These are phyloP conservation scores for Anarhynchus alexandrinus DNA, from an alignment of 2,113 vertebrate species.

Conservation along the genomic window DNA sequence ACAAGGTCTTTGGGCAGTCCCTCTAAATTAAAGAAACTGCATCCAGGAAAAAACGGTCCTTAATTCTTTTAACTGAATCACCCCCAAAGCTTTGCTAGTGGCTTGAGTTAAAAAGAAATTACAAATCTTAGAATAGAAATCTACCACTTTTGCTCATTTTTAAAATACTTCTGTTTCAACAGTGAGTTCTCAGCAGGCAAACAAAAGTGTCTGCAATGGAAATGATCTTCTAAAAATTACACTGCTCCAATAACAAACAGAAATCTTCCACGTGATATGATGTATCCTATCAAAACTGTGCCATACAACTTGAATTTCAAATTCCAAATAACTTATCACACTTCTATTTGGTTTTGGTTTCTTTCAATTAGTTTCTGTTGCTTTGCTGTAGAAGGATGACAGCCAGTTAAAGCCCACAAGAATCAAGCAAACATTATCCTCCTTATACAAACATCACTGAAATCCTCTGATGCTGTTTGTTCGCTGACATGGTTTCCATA, in stretches of 20 bases:
- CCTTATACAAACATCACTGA: slow-evolving; percentile 44
- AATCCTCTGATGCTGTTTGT: slow-evolving; percentile 42
- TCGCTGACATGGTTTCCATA: slow-evolving; percentile 1
- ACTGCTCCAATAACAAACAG: neutral
- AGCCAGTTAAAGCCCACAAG: slow-evolving; percentile 6
- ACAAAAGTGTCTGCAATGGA: neutral
- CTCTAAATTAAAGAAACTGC: neutral
- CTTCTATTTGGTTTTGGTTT: neutral
- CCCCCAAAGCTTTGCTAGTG: neutral
- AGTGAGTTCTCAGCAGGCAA: neutral
- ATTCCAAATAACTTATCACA: neutral
- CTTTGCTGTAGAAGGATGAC: neutral
- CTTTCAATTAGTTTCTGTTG: slow-evolving; percentile 26
- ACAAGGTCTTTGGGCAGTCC: neutral
- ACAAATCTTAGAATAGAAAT: neutral
- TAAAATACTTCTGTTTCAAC: neutral
- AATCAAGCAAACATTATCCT: slow-evolving; percentile 44
- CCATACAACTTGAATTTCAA: neutral
- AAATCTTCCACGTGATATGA: neutral
- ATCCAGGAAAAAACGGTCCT: neutral
- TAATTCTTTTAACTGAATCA: neutral
- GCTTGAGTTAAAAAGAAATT: neutral
- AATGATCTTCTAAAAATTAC: neutral
- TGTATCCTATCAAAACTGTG: neutral
- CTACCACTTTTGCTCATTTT: neutral